A percentile compares a stretch with the other conserved stretches of the same genome.
Evolutionary conservation across 1,140 invertebrate genomes (phyloP).

Genomic region (Halesus radiatus): DNA sequence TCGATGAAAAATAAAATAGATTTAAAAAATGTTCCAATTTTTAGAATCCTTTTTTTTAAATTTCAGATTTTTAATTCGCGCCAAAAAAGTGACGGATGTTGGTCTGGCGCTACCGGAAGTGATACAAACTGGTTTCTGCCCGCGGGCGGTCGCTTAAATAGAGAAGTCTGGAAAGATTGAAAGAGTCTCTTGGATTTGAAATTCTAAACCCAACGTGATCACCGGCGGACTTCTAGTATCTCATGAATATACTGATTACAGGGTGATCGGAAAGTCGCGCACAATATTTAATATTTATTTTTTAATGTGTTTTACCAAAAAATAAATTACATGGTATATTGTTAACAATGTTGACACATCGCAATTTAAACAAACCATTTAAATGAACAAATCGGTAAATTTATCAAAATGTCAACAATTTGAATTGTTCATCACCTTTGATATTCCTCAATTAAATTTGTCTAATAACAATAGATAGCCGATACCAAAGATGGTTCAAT

Average conservation of each 20-base stretch:
- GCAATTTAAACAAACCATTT: too few species aligned
- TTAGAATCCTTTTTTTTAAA: background rate
- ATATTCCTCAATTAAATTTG: too few species aligned
- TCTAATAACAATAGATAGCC: too few species aligned
- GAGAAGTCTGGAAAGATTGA: background rate
- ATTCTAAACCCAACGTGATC: slow-evolving; percentile 11
- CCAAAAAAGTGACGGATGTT: slow-evolving; percentile 6
- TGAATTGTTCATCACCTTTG: too few species aligned
- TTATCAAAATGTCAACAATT: too few species aligned
- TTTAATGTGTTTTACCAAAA: too few species aligned
- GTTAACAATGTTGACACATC: too few species aligned
- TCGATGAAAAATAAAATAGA: background rate
- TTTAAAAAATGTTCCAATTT: background rate
- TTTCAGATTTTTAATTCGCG: background rate
- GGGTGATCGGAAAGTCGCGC: background rate
- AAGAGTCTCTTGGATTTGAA: background rate
- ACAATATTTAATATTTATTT: background rate
- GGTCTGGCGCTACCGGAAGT: background rate
- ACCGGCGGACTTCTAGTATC: background rate
- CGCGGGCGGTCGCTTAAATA: background rate
- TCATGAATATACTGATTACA: background rate
- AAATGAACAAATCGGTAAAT: too few species aligned
- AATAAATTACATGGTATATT: too few species aligned
- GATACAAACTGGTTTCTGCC: background rate
- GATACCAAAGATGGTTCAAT: too few species aligned